Percentiles rank a stretch among this genome's conserved stretches.
Evolutionary conservation across 2,888 invertebrate species (phyloP).

Genomic region (Pollenia labialis): DNA sequence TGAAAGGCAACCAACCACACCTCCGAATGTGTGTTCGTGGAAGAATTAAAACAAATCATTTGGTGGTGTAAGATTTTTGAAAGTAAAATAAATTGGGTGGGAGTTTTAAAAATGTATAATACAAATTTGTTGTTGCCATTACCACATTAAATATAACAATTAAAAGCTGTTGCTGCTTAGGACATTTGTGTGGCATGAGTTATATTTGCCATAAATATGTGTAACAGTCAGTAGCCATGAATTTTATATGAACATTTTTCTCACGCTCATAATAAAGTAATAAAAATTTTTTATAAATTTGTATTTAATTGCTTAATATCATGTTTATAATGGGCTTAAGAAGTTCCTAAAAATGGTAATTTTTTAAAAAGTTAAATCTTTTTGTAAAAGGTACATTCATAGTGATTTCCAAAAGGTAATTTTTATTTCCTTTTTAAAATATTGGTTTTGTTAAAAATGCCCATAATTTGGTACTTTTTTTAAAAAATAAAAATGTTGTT

Average conservation of each 20-base stretch:
- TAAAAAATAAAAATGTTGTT: too few relatives aligned
- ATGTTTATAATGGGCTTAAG: too few relatives aligned
- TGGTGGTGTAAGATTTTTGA: constrained; percentile 50
- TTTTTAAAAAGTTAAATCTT: too few relatives aligned
- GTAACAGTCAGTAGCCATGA: constrained; percentile 39
- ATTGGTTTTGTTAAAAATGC: too few relatives aligned
- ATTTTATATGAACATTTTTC: neutral
- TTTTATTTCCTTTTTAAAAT: too few relatives aligned
- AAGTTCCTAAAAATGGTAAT: too few relatives aligned
- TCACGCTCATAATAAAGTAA: neutral
- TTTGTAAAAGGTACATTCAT: too few relatives aligned
- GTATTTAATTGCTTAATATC: too few relatives aligned
- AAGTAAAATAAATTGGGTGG: constrained; percentile 54
- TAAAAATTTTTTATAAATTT: too few relatives aligned
- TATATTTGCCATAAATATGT: neutral
- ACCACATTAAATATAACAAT: neutral
- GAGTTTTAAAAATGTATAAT: constrained; percentile 7
- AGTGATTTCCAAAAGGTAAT: too few relatives aligned
- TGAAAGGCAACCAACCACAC: constrained; percentile 66
- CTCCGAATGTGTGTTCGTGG: constrained; percentile 25
- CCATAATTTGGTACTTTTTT: too few relatives aligned
- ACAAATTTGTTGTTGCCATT: constrained; percentile 16
- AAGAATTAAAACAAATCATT: constrained; percentile 25
- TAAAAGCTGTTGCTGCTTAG: constrained; percentile 10
- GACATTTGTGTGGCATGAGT: constrained; percentile 2